Conservation (phyloP, 2,888 invertebrate genomes). For the Eugnorisma glareosa region DNA sequence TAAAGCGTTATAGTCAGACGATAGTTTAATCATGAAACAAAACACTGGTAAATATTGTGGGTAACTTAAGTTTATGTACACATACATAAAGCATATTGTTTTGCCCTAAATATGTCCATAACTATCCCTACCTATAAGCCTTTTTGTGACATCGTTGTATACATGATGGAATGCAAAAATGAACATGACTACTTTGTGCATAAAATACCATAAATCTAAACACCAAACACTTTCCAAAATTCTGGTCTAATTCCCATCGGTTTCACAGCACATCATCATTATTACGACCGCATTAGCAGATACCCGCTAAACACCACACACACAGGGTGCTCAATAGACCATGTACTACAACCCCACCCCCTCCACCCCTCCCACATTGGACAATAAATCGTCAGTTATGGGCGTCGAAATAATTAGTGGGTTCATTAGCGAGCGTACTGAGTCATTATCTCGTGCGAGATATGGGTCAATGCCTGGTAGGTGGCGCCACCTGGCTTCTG, state of each 20-base stretch:
- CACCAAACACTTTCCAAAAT: background rate
- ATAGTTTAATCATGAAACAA: background rate
- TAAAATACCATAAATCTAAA: background rate
- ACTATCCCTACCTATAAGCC: background rate
- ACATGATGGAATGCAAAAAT: background rate
- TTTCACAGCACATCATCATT: conserved; percentile 31
- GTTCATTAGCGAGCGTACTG: conserved; percentile 70
- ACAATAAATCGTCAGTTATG: conserved; percentile 72
- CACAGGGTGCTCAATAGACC: conserved; percentile 41
- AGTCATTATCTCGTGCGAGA: conserved; percentile 58
- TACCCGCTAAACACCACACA: conserved; percentile 57
- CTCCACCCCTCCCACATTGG: background rate
- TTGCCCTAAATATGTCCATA: background rate
- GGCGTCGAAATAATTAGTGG: conserved; percentile 73
- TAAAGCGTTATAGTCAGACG: background rate
- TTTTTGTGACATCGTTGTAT: background rate
- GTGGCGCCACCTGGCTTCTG: conserved; percentile 34
- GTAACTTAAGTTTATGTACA: background rate
- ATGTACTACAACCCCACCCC: conserved; percentile 38
- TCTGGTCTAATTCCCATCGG: background rate
- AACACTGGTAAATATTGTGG: background rate
- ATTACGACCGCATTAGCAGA: conserved; percentile 43
- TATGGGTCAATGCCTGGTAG: conserved; percentile 50
- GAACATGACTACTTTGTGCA: background rate
- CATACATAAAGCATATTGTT: background rate